These are phyloP conservation scores for Acrossocheilus fasciatus DNA, from an alignment of 2,797 vertebrate species.

Conservation along the genomic window DNA sequence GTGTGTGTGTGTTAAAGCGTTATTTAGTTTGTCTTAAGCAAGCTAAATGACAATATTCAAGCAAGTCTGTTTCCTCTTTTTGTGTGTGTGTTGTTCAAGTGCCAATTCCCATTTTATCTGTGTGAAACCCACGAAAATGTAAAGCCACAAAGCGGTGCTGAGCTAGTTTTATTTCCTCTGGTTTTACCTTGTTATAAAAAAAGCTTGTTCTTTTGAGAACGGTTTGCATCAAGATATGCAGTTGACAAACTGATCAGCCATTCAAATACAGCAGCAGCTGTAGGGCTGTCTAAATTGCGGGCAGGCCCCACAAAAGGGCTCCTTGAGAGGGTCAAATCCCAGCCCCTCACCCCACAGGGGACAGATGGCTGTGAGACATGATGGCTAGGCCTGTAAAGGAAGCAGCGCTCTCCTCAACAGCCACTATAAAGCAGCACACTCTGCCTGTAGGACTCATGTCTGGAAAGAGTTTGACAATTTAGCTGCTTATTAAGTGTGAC, in stretches of 20 bases:
- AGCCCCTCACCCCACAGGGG: slow-evolving; percentile 59
- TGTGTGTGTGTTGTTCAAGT: neutral
- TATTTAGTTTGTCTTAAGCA: neutral
- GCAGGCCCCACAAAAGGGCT: slow-evolving; percentile 60
- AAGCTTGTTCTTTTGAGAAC: slow-evolving; percentile 4
- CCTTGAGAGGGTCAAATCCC: slow-evolving; percentile 58
- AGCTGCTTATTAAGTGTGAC: slow-evolving; percentile 40
- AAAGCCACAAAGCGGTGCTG: slow-evolving; percentile 12
- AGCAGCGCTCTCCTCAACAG: slow-evolving; percentile 27
- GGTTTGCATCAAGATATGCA: neutral
- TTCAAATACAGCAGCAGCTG: slow-evolving; percentile 61
- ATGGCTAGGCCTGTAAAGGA: slow-evolving; percentile 52
- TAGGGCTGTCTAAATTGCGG: slow-evolving; percentile 56
- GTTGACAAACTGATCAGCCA: slow-evolving; percentile 41
- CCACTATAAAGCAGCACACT: slow-evolving; percentile 44
- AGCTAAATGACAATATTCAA: neutral
- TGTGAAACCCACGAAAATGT: neutral
- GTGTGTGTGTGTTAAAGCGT: neutral
- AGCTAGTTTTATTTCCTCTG: slow-evolving; percentile 41
- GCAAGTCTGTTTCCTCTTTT: neutral
- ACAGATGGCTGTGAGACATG: slow-evolving; percentile 65
- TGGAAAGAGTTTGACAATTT: slow-evolving; percentile 42
- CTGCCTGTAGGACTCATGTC: slow-evolving; percentile 22
- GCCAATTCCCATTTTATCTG: neutral
- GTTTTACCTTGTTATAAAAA: neutral